These are phyloP conservation scores for Melanotaenia trifasciata DNA, from an alignment of 2,797 vertebrate genomes.

Conservation along the genomic window DNA sequence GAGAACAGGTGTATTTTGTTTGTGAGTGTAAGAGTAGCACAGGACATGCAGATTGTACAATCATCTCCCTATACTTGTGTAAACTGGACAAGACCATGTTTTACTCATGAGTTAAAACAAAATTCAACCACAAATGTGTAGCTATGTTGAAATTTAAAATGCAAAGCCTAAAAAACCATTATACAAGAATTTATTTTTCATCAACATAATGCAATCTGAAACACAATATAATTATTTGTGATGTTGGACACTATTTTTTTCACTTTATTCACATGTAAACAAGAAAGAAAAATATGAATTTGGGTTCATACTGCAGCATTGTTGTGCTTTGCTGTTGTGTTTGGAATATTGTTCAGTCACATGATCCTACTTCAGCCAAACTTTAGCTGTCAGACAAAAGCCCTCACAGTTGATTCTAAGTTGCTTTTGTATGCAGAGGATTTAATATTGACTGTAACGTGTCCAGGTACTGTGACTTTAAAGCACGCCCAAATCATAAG, in stretches of 20 bases:
- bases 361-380: too few relatives aligned
- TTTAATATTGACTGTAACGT: too few relatives aligned
- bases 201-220: background rate
- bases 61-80: conserved; percentile 40
- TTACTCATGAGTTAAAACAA: background rate
- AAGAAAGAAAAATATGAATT: background rate
- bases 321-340: too few relatives aligned
- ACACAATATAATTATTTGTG: background rate
- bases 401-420: background rate
- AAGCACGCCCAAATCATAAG: background rate
- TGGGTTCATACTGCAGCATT: too few relatives aligned
- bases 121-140: background rate
- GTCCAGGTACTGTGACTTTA: background rate
- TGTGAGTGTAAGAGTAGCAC: conserved; percentile 10
- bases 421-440: too few relatives aligned
- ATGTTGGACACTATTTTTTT: background rate
- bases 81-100: background rate
- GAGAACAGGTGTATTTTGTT: conserved; percentile 60
- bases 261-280: background rate
- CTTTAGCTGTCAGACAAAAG: background rate
- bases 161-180: background rate
- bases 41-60: conserved; percentile 19
- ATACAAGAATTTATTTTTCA: too few relatives aligned
- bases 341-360: too few relatives aligned
- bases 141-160: background rate